Conservation (phyloP, 2,888 invertebrate species). For the Zhuqinia jingwanae region DNA sequence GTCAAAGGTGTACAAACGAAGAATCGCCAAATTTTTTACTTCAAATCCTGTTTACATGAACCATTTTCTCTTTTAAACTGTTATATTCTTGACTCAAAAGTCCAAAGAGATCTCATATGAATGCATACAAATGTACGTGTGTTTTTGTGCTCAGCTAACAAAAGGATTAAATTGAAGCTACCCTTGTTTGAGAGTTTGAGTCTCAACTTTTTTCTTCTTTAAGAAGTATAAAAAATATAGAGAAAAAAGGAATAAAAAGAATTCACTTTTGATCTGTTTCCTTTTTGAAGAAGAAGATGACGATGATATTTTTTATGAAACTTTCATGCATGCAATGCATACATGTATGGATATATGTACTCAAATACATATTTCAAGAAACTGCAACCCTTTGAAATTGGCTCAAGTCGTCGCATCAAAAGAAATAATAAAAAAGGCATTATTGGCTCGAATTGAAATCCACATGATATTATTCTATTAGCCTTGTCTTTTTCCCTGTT, state of each 20-base stretch:
- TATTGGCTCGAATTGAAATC: constrained; percentile 16
- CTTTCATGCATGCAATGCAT: too few relatives aligned
- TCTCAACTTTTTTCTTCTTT: too few relatives aligned
- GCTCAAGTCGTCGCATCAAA: constrained; percentile 26
- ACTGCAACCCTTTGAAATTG: constrained; percentile 9
- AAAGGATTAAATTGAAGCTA: constrained; percentile 35
- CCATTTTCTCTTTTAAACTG: neutral
- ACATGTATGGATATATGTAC: too few relatives aligned
- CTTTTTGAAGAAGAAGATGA: too few relatives aligned
- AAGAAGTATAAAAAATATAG: neutral
- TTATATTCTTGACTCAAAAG: neutral
- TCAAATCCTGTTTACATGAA: neutral
- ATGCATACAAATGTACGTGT: neutral
- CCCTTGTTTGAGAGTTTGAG: constrained; percentile 44
- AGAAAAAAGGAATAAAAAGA: constrained; percentile 10
- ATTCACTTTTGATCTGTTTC: constrained; percentile 44
- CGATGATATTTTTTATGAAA: constrained; percentile 11
- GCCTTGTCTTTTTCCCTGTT: neutral
- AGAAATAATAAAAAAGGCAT: neutral
- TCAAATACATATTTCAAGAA: too few relatives aligned
- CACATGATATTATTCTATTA: constrained; percentile 19
- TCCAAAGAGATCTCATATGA: neutral
- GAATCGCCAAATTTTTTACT: neutral
- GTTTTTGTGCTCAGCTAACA: neutral
- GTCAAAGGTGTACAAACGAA: too few relatives aligned